Conservation (phyloP, 2,888 invertebrate genomes). For the Anarsia innoxiella region DNA sequence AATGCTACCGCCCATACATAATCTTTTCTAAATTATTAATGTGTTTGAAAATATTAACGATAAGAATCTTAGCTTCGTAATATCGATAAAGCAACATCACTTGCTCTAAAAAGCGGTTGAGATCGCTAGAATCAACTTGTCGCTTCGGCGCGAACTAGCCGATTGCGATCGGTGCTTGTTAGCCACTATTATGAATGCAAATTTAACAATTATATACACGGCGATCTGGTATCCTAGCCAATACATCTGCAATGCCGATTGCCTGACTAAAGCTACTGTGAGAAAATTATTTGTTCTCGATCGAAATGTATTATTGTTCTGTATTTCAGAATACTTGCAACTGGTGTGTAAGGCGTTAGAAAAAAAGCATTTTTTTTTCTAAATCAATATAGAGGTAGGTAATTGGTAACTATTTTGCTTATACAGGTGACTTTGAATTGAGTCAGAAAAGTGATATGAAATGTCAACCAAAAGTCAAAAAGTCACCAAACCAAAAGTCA, state of each 20-base stretch:
- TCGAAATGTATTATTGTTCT: conserved; percentile 30
- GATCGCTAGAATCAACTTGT: conserved; percentile 51
- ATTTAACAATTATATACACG: conserved; percentile 58
- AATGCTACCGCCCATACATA: too few relatives aligned
- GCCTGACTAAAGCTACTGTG: conserved; percentile 39
- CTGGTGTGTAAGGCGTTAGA: too few relatives aligned
- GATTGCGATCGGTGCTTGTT: conserved; percentile 62
- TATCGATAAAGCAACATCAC: conserved; percentile 20
- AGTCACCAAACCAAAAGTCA: too few relatives aligned
- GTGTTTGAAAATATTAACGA: too few relatives aligned
- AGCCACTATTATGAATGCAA: conserved; percentile 63
- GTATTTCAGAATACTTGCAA: too few relatives aligned
- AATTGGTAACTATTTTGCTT: too few relatives aligned
- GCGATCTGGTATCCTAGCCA: conserved; percentile 30
- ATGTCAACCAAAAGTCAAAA: too few relatives aligned
- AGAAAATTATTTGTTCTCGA: conserved; percentile 34
- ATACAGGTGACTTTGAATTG: too few relatives aligned
- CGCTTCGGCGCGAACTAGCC: conserved; percentile 54
- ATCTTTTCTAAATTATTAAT: too few relatives aligned
- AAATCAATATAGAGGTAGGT: too few relatives aligned
- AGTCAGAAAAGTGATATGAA: too few relatives aligned
- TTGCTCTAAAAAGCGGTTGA: conserved; percentile 29
- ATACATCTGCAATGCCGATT: conserved; percentile 36
- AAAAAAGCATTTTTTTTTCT: too few relatives aligned
- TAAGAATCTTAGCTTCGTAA: conserved; percentile 8